These are phyloP conservation scores for Stigmatopora nigra DNA, from an alignment of 2,113 vertebrate species.

Conservation along the genomic window DNA sequence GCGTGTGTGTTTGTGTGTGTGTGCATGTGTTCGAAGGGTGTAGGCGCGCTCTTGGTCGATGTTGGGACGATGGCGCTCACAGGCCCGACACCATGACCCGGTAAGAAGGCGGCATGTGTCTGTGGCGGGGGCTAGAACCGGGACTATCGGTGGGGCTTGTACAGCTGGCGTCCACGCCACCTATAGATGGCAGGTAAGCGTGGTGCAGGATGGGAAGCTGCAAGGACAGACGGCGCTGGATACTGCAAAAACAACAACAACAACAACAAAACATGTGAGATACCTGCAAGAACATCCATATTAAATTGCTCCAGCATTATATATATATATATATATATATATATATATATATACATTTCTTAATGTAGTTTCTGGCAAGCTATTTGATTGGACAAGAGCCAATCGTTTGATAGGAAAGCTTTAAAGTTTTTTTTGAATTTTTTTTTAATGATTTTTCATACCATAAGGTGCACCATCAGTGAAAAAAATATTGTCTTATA, in stretches of 20 bases:
- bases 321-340: no score
- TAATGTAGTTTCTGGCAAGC: no score
- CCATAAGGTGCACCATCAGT: no score
- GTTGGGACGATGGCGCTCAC: conserved; percentile 65
- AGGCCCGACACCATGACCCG: conserved; percentile 99
- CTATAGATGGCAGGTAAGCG: conserved; percentile 97
- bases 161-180: conserved; percentile 96
- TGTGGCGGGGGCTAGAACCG: conserved; percentile 91
- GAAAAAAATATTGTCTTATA: no score
- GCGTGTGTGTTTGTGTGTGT: background rate
- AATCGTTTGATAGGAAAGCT: no score
- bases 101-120: conserved; percentile 96
- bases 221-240: conserved; percentile 95
- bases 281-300: background rate
- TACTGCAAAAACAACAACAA: conserved; percentile 68
- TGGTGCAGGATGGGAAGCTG: conserved; percentile 98
- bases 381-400: no score
- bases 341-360: no score
- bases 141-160: conserved; percentile 92
- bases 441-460: no score
- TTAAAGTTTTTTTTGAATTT: no score
- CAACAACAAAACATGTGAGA: background rate
- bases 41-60: background rate
- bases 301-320: background rate
- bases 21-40: conserved; percentile 6